Evolutionary conservation across 2,888 invertebrate genomes (phyloP), one percentile per base, ranked within the genome.

Genomic region (Brachyptera putata): DNA sequence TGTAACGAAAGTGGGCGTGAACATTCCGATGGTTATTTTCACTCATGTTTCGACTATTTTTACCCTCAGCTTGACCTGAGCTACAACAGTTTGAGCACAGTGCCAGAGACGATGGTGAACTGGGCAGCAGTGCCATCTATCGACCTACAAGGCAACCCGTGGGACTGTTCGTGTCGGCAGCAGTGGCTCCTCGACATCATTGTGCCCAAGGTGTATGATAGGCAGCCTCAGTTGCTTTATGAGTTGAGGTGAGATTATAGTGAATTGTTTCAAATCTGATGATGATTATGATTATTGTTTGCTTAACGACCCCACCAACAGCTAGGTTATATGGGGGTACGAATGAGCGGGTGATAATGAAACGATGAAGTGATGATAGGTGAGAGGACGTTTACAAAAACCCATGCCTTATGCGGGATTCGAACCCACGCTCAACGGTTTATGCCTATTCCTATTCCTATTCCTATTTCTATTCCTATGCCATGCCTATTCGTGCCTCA

Each of bases 61-160:
- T 7, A 7, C 25, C 13, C 25, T 21, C 72, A 84, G 84, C 67
- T 84, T 66, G 81, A 83, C 68, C 70, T 83, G 63, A 81, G 80
- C 69, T 77, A 77, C 68, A 83, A 83, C 70, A 77, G 76, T 50
- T 67, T 84, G 9, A 73, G 74, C 0, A 68, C 67, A 1, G 66
- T 84, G 0, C 71, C 80, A 0, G 25, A 58, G 34, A 43, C 16
- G 4, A 2, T 60, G 25, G 14, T 57, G 18, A 5, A 26, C n/a
- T 64, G 64, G 64, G 34, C 13, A 18, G 34, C 21, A 16, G 24
- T 64, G 18, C 69, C 70, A 59, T 67, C 71, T 1, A 75, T 80
- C 0, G 77, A 84, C 70, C 69, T 84, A 2, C 83, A 83, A 74
- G 75, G 74, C 64, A 85, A 85, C 71, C 84, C 84, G 1, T 83